Evolutionary conservation across 2,888 invertebrate species (phyloP), one percentile per base, ranked within the genome.

Genomic region (Tortrix viridana): DNA sequence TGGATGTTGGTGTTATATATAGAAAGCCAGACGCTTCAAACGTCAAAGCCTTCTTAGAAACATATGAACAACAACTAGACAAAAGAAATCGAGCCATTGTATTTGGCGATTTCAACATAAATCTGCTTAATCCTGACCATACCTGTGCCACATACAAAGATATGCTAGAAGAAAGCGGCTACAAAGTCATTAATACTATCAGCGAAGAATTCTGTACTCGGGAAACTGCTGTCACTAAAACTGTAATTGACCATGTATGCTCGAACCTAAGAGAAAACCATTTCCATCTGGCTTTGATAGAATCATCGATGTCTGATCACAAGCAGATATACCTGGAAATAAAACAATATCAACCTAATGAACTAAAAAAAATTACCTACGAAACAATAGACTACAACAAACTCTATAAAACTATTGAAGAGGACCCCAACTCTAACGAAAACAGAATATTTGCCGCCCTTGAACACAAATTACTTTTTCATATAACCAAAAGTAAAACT

Each of bases 291-390:
- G 50, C 60, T 2, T 52, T 68, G 3, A 57, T 69, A n/a, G 65
- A 72, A 37, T 69, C 68, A 5, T 5, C 66, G 7, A 63, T 69
- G 58, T 63, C 69, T 4, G 69, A 71, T 37, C 71, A 69, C n/a
- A n/a, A n/a, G n/a, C n/a, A n/a, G n/a, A n/a, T n/a, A n/a, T n/a
- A n/a, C n/a, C 48, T 68, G 2, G 71, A 68, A 53, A 46, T 70
- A 2, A 56, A 64, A 32, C 52, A 65, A 43, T 60, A 38, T 46
- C 26, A 52, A 18, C 37, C 59, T 2, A n/a, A 12, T 12, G 26
- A 12, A 54, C n/a, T 6, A 4, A 26, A 52, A 32, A 62, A 55
- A 64, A 19, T 52, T 1, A 5, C 59, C n/a, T 68, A 67, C 56
- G 22, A 23, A 38, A 53, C 62, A n/a, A 48, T 71, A 0, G 59